These are phyloP conservation scores for Opisthocomus hoazin DNA, from an alignment of 2,113 vertebrate genomes.

Conservation along the genomic window DNA sequence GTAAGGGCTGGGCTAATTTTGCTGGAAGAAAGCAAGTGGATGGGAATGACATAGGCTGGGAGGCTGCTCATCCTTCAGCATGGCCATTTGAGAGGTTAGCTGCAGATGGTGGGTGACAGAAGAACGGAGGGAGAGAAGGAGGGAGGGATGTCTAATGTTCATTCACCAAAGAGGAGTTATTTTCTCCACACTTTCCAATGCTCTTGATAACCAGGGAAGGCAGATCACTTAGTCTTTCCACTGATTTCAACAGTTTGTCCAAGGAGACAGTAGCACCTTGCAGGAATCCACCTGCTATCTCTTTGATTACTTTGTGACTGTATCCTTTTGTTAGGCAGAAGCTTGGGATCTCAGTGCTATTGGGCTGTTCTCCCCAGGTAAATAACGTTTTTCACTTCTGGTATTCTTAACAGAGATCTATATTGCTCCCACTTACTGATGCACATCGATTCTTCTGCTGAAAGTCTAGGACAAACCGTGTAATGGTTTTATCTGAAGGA, in stretches of 20 bases:
- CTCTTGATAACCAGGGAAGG: not conserved
- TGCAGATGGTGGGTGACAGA: not conserved
- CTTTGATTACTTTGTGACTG: not conserved
- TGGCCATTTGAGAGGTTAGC: not conserved
- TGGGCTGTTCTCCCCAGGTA: not conserved
- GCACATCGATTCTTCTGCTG: accelerated
- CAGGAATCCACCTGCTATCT: not conserved
- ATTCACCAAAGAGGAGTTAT: not conserved
- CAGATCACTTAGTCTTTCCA: not conserved
- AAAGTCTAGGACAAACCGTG: not conserved
- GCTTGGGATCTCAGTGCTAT: not conserved
- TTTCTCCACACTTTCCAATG: not conserved
- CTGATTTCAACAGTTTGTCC: not conserved
- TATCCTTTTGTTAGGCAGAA: not conserved
- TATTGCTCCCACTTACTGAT: not conserved
- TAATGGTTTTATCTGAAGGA: not conserved
- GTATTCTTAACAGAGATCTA: not conserved
- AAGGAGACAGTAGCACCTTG: not conserved
- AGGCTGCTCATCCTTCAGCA: not conserved
- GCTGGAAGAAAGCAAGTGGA: not conserved
- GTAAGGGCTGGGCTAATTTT: not conserved
- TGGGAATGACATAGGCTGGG: not conserved
- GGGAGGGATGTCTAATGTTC: not conserved
- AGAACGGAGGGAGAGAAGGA: not conserved
- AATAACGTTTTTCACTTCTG: not conserved